phyloP scores from a whole-genome alignment of 2,113 vertebrate genomes.

The Cnemophilus loriae region DNA sequence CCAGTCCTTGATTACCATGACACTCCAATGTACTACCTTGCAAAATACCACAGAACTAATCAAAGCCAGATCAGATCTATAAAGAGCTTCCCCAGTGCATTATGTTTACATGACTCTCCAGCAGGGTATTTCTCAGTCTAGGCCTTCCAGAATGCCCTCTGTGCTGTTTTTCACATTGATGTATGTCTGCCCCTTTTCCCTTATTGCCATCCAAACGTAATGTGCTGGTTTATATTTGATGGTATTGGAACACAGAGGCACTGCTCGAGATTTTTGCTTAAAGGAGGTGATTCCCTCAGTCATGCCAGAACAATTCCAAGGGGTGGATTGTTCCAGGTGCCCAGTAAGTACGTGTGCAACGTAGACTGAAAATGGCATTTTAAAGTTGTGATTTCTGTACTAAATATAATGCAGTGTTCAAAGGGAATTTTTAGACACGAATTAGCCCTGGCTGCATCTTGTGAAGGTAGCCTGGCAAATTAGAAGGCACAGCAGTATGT shows the following conservation, averaged over 20 bases:
- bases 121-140: neutral
- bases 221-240: neutral
- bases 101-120: neutral
- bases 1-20: slow-evolving; percentile 51
- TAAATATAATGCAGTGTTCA: neutral
- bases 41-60: slow-evolving; percentile 49
- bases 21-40: slow-evolving; percentile 4
- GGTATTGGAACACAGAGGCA: neutral
- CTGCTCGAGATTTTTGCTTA: neutral
- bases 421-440: neutral
- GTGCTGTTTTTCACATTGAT: neutral
- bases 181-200: neutral
- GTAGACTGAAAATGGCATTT: neutral
- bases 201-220: neutral
- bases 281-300: neutral
- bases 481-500: neutral
- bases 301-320: neutral
- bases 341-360: neutral
- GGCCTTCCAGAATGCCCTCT: neutral
- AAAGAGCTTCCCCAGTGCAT: slow-evolving; percentile 23
- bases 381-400: neutral
- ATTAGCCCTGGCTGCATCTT: neutral
- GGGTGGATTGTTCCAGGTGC: neutral
- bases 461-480: neutral
- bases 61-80: slow-evolving; percentile 48